Base-by-base conservation (phyloP, 1,140 invertebrate genomes). In the Pentalonia nigronervosa region DNA sequence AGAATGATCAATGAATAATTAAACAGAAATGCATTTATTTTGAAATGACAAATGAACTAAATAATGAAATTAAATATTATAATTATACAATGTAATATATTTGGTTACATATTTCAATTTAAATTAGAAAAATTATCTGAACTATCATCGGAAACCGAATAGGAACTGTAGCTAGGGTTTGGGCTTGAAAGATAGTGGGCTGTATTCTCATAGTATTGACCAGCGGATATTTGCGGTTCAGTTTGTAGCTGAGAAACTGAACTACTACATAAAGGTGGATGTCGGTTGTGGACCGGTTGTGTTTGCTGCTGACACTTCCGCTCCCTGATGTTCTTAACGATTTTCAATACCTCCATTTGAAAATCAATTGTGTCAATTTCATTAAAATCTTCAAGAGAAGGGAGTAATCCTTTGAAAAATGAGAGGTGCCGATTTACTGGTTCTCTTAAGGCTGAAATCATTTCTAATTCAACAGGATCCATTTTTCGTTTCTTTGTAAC, bases 321-420 rank as follows among this genome's bases (percentile, higher is more conserved):
- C 60, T 67, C 25, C 60, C 60, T 67, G 60, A 67, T 67, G n/a
- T 87, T 87, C 86, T 87, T 45, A 87, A 45, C 30, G 47, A 87
- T 45, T 48, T 87, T 48, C 3, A 56, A 45, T 48, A 87, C 86
- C 47, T 45, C 34, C 86, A 36, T 87, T 87, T 87, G 86, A 87
- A 87, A 87, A 45, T 87, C 86, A 48, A 87, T 45, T 48, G 47
- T 87, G 1, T 87, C 36, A 48, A 25, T 2, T 25, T 48, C 47
- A 30, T 87, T 48, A 48, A 87, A 36, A 34, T 36, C 36, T 87
- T 87, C 47, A 45, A 87, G 23, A 45, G 47, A 87, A 25, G 34
- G 86, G 47, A 87, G 23, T 45, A 87, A 56, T 20, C 23, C 86
- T 87, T 87, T 87, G 41, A 90, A 90, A 90, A 90, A 56, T 36